phyloP scores from a whole-genome alignment of 1,140 invertebrate species.

The Leguminivora glycinivorella region DNA sequence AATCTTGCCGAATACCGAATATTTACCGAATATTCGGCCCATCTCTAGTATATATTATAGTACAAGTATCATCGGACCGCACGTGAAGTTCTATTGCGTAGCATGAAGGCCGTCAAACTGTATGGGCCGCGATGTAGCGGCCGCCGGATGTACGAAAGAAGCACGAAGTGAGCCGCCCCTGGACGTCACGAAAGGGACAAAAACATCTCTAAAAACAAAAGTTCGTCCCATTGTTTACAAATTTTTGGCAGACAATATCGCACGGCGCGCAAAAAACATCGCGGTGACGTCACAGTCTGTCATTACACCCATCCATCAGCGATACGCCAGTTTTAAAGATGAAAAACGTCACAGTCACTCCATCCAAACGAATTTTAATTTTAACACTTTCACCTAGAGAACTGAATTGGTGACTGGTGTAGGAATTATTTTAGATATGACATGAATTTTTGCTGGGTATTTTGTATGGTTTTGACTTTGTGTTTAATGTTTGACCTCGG shows the following conservation, averaged over 20 bases:
- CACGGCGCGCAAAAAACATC: conserved; percentile 15
- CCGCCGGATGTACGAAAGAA: too few species aligned
- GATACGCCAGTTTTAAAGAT: neutral
- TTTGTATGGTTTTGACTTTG: conserved; percentile 2
- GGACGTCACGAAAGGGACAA: neutral
- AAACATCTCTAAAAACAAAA: conserved; percentile 23
- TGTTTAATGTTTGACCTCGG: neutral
- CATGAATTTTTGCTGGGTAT: neutral
- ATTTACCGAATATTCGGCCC: too few species aligned
- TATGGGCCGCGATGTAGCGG: too few species aligned
- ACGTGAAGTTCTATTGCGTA: too few species aligned
- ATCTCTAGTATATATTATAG: too few species aligned
- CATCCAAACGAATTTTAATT: neutral
- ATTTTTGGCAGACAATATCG: conserved; percentile 5
- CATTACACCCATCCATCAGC: conserved; percentile 22
- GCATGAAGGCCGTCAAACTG: too few species aligned
- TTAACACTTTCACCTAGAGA: neutral
- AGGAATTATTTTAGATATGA: neutral
- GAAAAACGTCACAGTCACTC: neutral
- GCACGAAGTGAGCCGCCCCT: too few species aligned
- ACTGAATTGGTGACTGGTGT: neutral
- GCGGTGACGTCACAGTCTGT: conserved; percentile 2
- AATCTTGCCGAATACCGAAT: too few species aligned
- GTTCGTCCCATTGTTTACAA: conserved; percentile 21
- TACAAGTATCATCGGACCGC: too few species aligned